Conservation (phyloP, 2,113 vertebrate genomes). For the Cyanoderma ruficeps region DNA sequence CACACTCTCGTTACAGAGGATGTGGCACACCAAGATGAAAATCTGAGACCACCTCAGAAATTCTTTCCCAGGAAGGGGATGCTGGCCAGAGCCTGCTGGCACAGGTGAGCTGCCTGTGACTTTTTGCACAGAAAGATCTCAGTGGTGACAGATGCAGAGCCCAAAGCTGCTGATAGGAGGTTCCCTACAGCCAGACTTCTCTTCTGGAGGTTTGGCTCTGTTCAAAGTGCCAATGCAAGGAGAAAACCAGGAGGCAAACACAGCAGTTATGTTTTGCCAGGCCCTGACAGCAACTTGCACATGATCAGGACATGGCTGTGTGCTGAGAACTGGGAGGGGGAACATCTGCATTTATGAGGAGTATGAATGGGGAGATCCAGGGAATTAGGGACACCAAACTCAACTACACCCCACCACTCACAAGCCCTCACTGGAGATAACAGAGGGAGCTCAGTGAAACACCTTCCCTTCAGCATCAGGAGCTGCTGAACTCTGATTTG, state of each 20-base stretch:
- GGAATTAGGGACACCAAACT: not conserved
- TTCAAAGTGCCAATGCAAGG: not conserved
- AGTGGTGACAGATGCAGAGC: not conserved
- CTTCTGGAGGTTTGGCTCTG: not conserved
- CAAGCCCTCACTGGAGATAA: not conserved
- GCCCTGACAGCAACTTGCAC: not conserved
- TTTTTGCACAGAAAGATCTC: not conserved
- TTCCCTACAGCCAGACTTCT: not conserved
- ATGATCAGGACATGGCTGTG: fast-evolving
- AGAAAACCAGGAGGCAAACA: not conserved
- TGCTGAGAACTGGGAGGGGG: not conserved
- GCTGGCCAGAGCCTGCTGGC: not conserved
- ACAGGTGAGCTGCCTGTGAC: not conserved
- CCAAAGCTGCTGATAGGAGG: not conserved
- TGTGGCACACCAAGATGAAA: not conserved
- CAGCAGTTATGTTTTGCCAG: not conserved
- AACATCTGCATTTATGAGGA: not conserved
- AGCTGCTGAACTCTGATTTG: not conserved
- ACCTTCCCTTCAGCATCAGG: not conserved
- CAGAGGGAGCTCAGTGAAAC: not conserved
- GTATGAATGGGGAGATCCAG: not conserved
- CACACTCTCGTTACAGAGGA: not conserved
- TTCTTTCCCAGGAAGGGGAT: not conserved
- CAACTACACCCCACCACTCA: not conserved
- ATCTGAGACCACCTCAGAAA: not conserved